phyloP scores from a whole-genome alignment of 2,113 vertebrate genomes.

The Onychorhynchus coronatus region DNA sequence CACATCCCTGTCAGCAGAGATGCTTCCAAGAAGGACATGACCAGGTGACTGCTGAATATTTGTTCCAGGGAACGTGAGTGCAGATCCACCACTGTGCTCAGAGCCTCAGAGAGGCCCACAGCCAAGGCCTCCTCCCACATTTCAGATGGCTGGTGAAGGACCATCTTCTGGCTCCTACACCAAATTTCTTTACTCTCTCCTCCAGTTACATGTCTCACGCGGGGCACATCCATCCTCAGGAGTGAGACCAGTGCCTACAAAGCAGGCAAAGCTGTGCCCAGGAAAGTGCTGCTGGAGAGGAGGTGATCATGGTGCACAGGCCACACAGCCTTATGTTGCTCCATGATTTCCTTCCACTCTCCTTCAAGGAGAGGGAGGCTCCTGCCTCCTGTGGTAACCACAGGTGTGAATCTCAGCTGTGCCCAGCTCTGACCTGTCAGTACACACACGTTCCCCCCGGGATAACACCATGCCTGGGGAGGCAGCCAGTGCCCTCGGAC shows the following conservation, averaged over 20 bases:
- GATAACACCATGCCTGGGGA: neutral
- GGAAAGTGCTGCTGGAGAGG: neutral
- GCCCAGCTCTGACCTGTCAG: neutral
- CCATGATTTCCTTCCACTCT: neutral
- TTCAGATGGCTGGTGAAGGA: neutral
- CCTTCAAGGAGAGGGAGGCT: neutral
- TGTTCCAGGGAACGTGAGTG: neutral
- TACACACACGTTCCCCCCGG: neutral
- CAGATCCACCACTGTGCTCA: neutral
- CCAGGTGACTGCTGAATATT: neutral
- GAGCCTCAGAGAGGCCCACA: neutral
- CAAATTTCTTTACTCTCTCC: neutral
- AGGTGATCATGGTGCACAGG: neutral
- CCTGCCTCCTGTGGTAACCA: neutral
- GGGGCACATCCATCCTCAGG: neutral
- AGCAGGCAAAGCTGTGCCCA: neutral
- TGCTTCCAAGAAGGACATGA: neutral
- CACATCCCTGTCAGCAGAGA: fast-evolving
- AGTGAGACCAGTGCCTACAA: neutral
- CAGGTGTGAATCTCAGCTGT: neutral
- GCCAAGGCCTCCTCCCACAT: too few species aligned
- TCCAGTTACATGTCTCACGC: neutral
- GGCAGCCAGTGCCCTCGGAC: neutral
- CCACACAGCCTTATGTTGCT: neutral
- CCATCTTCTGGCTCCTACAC: neutral